Conservation (phyloP, 2,797 vertebrate species). For the Hemibagrus guttatus region DNA sequence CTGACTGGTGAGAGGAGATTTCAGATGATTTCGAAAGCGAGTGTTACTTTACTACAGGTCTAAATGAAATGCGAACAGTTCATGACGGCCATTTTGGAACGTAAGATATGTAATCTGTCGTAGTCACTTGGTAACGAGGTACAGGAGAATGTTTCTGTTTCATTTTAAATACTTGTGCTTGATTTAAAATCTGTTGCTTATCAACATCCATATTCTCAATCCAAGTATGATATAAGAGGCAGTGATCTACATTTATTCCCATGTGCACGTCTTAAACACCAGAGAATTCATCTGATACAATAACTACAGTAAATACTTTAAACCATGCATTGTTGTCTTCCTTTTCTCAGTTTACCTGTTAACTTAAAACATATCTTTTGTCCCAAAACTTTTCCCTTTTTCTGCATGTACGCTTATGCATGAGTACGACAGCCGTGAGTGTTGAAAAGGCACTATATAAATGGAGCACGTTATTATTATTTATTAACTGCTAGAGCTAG, state of each 20-base stretch:
- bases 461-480: neutral
- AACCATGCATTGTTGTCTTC: neutral
- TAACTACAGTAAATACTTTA: neutral
- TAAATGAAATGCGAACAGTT: neutral
- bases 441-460: neutral
- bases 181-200: neutral
- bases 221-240: neutral
- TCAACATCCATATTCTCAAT: neutral
- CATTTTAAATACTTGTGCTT: neutral
- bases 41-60: neutral
- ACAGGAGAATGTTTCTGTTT: neutral
- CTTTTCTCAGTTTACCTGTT: neutral
- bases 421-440: neutral
- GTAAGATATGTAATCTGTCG: neutral
- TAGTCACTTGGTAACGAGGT: neutral
- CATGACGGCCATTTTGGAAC: neutral
- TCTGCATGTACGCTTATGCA: neutral
- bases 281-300: neutral
- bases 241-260: neutral
- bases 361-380: neutral
- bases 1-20: neutral
- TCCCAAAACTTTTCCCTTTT: neutral
- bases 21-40: neutral
- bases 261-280: neutral
- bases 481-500: neutral